Evolutionary conservation across 2,797 vertebrate genomes (phyloP).

Genomic region (Thunnus albacares): DNA sequence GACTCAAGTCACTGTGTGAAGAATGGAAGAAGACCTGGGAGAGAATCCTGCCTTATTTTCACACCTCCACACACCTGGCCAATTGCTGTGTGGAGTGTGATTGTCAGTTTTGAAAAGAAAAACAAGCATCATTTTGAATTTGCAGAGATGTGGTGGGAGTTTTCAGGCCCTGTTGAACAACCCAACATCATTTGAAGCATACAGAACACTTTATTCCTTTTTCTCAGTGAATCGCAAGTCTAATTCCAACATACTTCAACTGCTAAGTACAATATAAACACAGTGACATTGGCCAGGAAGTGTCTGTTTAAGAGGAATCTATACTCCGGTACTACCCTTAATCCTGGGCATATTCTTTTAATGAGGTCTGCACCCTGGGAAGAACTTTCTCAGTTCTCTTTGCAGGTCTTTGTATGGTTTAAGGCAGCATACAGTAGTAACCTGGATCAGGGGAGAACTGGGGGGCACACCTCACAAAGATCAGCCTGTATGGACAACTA

Average conservation of each 20-base stretch:
- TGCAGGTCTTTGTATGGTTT: conserved; percentile 7
- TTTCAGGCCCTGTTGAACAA: not conserved
- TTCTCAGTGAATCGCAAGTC: not conserved
- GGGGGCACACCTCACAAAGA: conserved; percentile 37
- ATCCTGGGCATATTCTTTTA: not conserved
- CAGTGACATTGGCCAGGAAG: not conserved
- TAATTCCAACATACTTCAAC: not conserved
- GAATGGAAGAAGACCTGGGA: no score
- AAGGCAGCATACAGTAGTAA: conserved; percentile 2
- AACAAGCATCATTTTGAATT: not conserved
- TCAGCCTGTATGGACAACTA: conserved; percentile 32
- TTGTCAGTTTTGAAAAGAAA: no score
- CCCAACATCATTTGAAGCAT: not conserved
- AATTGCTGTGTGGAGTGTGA: no score
- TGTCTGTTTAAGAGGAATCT: not conserved
- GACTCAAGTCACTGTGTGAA: no score
- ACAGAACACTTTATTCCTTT: not conserved
- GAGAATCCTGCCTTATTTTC: not conserved
- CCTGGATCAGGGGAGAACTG: conserved; percentile 23
- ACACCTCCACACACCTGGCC: not conserved
- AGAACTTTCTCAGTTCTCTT: conserved; percentile 3
- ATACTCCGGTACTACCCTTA: not conserved
- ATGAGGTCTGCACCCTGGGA: not conserved
- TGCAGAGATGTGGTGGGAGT: not conserved
- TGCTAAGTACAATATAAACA: not conserved